A percentile compares a stretch with the other conserved stretches of the same genome.
These are phyloP conservation scores for Cryptoblepharus egeriae DNA, from an alignment of 2,797 vertebrate species.

Conservation along the genomic window DNA sequence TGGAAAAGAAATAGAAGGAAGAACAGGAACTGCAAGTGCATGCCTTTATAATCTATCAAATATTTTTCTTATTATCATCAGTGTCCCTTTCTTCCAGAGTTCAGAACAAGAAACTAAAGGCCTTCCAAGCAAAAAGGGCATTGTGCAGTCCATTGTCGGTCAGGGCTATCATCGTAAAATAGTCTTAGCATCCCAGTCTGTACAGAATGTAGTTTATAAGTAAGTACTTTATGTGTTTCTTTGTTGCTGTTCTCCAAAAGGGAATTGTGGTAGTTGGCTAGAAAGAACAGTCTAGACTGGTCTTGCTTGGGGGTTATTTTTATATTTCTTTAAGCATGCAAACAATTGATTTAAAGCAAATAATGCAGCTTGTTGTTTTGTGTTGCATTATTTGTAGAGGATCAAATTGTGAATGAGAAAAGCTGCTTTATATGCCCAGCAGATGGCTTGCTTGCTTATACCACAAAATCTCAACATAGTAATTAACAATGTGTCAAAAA, in stretches of 20 bases:
- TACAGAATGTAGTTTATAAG: conserved; percentile 96
- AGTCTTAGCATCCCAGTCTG: conserved; percentile 94
- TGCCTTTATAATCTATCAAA: conserved; percentile 4
- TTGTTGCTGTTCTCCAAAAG: conserved; percentile 6
- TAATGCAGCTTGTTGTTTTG: neutral
- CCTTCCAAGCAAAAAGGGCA: conserved; percentile 97
- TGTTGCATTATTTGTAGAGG: neutral
- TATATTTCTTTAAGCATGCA: neutral
- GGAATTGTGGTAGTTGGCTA: neutral
- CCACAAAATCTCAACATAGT: too few species aligned
- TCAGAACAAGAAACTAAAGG: conserved; percentile 97
- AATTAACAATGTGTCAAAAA: too few species aligned
- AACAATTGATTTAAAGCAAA: neutral
- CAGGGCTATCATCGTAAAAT: conserved; percentile 99
- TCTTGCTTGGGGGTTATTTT: neutral
- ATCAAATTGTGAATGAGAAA: neutral
- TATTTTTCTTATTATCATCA: conserved; percentile 24
- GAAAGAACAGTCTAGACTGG: neutral
- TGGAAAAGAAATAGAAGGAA: neutral
- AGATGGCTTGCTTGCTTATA: neutral
- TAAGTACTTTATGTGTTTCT: conserved; percentile 71
- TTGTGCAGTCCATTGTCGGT: conserved; percentile 95
- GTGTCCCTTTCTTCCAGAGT: conserved; percentile 79
- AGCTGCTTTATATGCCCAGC: neutral
- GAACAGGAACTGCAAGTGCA: neutral